Conservation (phyloP, 2,113 vertebrate species). For the Osmerus mordax region DNA sequence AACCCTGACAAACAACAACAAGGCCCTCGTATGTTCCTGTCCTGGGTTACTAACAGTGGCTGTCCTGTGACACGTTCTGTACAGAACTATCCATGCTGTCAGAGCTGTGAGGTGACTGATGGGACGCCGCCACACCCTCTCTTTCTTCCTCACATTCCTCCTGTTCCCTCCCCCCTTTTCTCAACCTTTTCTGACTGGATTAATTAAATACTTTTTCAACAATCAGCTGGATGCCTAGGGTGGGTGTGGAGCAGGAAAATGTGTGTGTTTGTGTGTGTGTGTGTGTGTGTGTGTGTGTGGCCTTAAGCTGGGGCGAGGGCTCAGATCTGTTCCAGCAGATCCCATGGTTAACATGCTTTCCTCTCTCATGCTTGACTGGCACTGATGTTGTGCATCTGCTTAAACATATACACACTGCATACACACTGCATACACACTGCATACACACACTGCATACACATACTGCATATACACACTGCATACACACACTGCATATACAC, state of each 20-base stretch:
- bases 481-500: not conserved
- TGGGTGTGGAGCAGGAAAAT: constrained; percentile 19
- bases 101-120: too few relatives aligned
- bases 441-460: too few relatives aligned
- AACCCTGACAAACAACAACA: too few relatives aligned
- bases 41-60: not conserved
- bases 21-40: too few relatives aligned
- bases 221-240: constrained; percentile 40
- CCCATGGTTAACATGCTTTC: not conserved
- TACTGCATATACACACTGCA: not conserved
- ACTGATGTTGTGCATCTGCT: too few relatives aligned
- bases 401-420: too few relatives aligned
- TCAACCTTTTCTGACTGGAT: constrained; percentile 44
- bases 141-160: constrained; percentile 25
- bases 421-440: too few relatives aligned
- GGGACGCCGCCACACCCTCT: not conserved
- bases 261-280: not conserved
- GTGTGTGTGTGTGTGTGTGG: not conserved
- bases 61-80: too few relatives aligned
- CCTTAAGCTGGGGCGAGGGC: not conserved
- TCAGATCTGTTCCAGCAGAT: not conserved
- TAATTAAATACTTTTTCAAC: constrained; percentile 47
- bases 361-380: too few relatives aligned
- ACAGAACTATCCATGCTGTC: too few relatives aligned
- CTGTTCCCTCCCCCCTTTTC: constrained; percentile 14